Percentiles rank a stretch among this genome's conserved stretches.
Conservation (phyloP, 2,888 invertebrate genomes). For the Ormia ochracea region DNA sequence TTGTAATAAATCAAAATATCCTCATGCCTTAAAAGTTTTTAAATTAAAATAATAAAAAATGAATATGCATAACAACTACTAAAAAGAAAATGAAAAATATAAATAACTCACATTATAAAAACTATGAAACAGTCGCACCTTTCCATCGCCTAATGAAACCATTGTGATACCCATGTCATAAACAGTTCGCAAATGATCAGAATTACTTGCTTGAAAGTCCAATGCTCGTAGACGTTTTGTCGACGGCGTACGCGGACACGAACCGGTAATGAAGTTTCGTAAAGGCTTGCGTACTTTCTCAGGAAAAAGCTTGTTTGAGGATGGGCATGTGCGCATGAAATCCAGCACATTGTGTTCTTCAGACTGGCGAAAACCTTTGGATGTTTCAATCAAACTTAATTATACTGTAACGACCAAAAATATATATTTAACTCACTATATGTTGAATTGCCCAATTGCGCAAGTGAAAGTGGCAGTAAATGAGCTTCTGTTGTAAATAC, state of each 20-base stretch:
- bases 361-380: slow-evolving; percentile 76
- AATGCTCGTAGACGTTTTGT: slow-evolving; percentile 82
- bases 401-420: background rate
- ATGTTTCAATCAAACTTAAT: slow-evolving; percentile 49
- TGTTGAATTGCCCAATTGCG: slow-evolving; percentile 80
- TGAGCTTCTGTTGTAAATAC: slow-evolving; percentile 97
- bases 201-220: slow-evolving; percentile 89
- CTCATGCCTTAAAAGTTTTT: no score
- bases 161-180: slow-evolving; percentile 97
- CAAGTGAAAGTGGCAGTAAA: slow-evolving; percentile 90
- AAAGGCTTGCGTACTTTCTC: slow-evolving; percentile 90
- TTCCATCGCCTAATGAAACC: slow-evolving; percentile 90
- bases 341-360: slow-evolving; percentile 80
- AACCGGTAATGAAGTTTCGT: slow-evolving; percentile 89
- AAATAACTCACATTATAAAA: slow-evolving; percentile 85
- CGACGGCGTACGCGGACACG: slow-evolving; percentile 82
- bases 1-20: slow-evolving; percentile 13
- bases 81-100: slow-evolving; percentile 36
- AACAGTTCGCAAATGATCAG: slow-evolving; percentile 90
- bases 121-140: slow-evolving; percentile 93
- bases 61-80: background rate
- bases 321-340: slow-evolving; percentile 86
- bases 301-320: slow-evolving; percentile 88
- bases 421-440: slow-evolving; percentile 72
- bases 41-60: no score